These are phyloP conservation scores for Protonemura montana DNA, from an alignment of 2,888 invertebrate genomes.

Conservation along the genomic window DNA sequence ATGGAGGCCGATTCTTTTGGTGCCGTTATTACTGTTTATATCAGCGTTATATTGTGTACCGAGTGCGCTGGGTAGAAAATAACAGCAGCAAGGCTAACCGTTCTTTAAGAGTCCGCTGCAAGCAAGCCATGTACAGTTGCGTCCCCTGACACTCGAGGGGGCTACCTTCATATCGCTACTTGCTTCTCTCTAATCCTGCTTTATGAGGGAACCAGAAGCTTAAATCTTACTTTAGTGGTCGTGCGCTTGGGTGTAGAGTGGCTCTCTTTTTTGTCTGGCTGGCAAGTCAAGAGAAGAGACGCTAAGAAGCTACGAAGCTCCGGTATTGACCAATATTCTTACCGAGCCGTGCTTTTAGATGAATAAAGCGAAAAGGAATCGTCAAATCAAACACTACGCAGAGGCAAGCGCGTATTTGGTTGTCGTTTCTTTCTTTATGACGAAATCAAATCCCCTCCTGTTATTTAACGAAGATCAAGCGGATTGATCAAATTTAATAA, in stretches of 20 bases:
- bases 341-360: neutral
- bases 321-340: neutral
- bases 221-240: slow-evolving; percentile 31
- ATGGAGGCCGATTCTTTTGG: neutral
- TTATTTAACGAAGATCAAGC: neutral
- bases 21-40: neutral
- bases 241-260: slow-evolving; percentile 10
- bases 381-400: neutral
- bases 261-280: slow-evolving; percentile 7
- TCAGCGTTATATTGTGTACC: neutral
- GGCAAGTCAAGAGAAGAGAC: neutral
- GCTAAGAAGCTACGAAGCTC: neutral
- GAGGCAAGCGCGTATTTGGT: neutral
- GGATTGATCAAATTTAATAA: too few relatives aligned
- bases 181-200: slow-evolving; percentile 28
- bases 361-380: slow-evolving; percentile 2
- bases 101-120: slow-evolving; percentile 18
- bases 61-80: neutral
- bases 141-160: slow-evolving; percentile 24
- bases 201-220: slow-evolving; percentile 22
- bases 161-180: slow-evolving; percentile 32
- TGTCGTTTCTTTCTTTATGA: neutral
- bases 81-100: neutral
- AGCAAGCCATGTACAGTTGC: slow-evolving; percentile 10
- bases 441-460: neutral